phyloP scores from a whole-genome alignment of 2,113 vertebrate genomes.

The Corvus moneduloides region DNA sequence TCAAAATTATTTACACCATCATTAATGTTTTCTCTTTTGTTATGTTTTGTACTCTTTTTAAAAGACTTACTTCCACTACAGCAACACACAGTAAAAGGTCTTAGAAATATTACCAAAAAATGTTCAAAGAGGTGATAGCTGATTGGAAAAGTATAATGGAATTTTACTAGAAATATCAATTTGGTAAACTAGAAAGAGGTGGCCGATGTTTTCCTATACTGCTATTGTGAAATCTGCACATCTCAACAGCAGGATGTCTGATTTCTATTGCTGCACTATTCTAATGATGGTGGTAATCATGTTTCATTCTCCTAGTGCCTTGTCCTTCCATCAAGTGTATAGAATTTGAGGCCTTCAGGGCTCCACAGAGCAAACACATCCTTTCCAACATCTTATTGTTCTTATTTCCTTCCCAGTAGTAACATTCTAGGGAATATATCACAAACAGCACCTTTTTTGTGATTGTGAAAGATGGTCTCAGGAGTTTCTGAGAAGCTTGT shows the following conservation, averaged over 20 bases:
- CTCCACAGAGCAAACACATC: not conserved
- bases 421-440: not conserved
- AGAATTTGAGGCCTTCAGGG: not conserved
- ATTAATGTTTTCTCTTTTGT: constrained; percentile 2
- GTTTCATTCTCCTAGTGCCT: not conserved
- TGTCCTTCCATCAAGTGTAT: not conserved
- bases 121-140: not conserved
- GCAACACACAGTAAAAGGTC: not conserved
- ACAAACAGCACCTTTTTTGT: not conserved
- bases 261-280: not conserved
- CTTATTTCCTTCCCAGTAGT: not conserved
- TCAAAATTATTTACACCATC: constrained; percentile 38
- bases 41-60: not conserved
- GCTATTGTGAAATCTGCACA: not conserved
- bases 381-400: not conserved
- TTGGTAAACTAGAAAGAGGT: not conserved
- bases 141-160: not conserved
- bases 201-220: not conserved
- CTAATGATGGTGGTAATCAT: not conserved
- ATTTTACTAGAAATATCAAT: not conserved
- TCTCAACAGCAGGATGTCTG: not conserved
- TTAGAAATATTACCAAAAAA: not conserved
- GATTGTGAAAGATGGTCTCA: not conserved
- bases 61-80: constrained; percentile 1
- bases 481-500: not conserved